Evolutionary conservation across 2,113 vertebrate genomes (phyloP).

Genomic region (Leptodactylus fuscus): DNA sequence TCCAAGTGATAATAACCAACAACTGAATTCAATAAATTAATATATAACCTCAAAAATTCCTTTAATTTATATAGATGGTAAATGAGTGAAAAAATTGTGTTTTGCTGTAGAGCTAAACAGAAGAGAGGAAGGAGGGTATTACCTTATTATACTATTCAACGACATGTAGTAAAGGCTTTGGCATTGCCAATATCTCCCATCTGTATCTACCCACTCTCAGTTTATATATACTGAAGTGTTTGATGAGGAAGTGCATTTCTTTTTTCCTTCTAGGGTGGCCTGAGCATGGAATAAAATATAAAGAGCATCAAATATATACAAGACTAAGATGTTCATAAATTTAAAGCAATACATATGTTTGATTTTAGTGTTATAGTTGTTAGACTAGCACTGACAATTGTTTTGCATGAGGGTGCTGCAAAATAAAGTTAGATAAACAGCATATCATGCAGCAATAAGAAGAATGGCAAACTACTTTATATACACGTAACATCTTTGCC

Average conservation of each 20-base stretch:
- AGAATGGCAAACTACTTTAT: too few species aligned
- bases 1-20: neutral
- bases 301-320: neutral
- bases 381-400: too few species aligned
- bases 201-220: neutral
- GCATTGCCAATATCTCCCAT: neutral
- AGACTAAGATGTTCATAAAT: neutral
- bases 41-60: neutral
- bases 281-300: neutral
- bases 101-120: neutral
- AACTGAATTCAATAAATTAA: neutral
- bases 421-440: too few species aligned
- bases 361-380: too few species aligned
- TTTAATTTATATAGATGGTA: neutral
- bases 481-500: too few species aligned
- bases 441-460: too few species aligned
- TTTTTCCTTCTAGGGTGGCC: neutral
- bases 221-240: neutral
- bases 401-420: too few species aligned
- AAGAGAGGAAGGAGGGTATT: constrained; percentile 10
- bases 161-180: neutral
- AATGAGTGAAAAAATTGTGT: neutral
- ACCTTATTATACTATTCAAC: neutral
- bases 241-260: neutral
- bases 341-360: too few species aligned